Evolutionary conservation across 2,113 vertebrate genomes (phyloP).

Genomic region (Corvus moneduloides): DNA sequence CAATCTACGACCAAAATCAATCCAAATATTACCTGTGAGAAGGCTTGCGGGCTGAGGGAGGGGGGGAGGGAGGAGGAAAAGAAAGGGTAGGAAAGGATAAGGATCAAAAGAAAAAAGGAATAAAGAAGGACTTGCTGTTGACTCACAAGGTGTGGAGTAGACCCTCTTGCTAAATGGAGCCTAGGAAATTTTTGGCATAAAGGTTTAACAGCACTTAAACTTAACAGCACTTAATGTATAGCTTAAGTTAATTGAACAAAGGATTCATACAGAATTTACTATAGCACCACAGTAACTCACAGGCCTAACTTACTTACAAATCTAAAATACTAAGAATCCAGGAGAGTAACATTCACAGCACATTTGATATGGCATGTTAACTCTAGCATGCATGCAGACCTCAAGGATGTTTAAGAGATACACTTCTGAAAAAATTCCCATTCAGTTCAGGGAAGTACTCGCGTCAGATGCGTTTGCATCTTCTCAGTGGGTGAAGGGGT

Average conservation of each 20-base stretch:
- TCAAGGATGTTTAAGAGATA: background rate
- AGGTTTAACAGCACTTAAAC: background rate
- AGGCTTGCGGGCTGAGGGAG: too few species aligned
- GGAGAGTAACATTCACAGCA: background rate
- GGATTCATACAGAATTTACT: background rate
- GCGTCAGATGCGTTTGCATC: background rate
- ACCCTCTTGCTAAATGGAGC: fast-evolving
- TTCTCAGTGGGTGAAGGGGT: fast-evolving
- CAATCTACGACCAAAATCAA: background rate
- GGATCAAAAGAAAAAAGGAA: background rate
- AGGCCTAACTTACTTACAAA: background rate
- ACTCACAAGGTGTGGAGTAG: background rate
- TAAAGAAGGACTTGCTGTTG: background rate
- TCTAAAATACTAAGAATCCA: background rate
- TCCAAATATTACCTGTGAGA: background rate
- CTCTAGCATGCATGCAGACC: too few species aligned
- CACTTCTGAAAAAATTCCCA: background rate
- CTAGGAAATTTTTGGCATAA: background rate
- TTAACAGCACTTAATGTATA: background rate
- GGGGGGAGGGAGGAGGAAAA: too few species aligned
- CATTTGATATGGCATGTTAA: background rate
- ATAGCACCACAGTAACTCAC: background rate
- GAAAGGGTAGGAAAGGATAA: background rate
- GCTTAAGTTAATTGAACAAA: background rate
- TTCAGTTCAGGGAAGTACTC: background rate